Conservation (phyloP, 2,113 vertebrate species). For the Naja naja region DNA sequence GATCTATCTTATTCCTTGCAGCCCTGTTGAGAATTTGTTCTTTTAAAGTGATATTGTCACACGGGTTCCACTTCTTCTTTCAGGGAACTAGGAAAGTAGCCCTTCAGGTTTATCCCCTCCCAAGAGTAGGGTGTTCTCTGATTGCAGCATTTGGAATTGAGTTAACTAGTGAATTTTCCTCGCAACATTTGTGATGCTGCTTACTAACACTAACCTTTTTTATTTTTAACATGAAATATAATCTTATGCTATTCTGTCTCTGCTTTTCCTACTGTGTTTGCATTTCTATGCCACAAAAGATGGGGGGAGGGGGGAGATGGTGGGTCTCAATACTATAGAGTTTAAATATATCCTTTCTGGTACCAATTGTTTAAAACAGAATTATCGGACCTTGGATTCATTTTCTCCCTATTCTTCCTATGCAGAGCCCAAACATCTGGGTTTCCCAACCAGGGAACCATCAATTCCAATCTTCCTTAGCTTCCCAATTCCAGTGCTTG, state of each 20-base stretch:
- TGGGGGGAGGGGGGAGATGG: background rate
- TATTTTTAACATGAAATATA: background rate
- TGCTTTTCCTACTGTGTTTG: background rate
- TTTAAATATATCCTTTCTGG: background rate
- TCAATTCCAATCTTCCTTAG: background rate
- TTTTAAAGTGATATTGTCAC: background rate
- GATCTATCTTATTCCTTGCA: background rate
- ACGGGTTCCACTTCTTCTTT: background rate
- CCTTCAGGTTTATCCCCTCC: background rate
- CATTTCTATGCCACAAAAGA: background rate
- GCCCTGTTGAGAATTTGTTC: background rate
- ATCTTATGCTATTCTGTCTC: background rate
- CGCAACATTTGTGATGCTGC: background rate
- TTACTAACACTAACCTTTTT: background rate
- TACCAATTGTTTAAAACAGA: background rate
- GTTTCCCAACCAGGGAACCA: too few relatives aligned
- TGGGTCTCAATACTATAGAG: background rate
- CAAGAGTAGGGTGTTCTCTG: background rate
- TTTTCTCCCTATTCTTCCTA: background rate
- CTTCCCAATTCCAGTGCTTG: too few relatives aligned
- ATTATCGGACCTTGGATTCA: background rate
- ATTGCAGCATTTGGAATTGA: background rate
- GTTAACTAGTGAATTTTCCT: too few relatives aligned
- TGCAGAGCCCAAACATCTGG: background rate
- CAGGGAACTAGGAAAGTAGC: background rate